Conservation (phyloP, 1,140 invertebrate species). For the Sminthurinus signatus region DNA sequence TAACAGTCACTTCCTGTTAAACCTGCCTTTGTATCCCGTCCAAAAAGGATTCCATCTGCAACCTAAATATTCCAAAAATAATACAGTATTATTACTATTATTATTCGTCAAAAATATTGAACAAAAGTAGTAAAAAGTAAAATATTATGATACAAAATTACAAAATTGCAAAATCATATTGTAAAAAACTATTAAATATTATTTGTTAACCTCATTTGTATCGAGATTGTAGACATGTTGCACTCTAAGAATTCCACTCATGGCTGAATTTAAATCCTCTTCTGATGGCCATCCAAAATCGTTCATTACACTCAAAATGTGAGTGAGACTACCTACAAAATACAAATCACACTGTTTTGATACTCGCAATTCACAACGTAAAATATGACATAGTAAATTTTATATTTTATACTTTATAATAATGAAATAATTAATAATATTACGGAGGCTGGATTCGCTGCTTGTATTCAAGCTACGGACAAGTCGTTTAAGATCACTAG, state of each 20-base stretch:
- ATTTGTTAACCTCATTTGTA: not conserved
- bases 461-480: not conserved
- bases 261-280: not conserved
- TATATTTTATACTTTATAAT: too few species aligned
- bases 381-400: not conserved
- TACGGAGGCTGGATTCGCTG: not conserved
- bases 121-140: not conserved
- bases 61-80: too few species aligned
- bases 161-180: too few species aligned
- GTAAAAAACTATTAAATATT: not conserved
- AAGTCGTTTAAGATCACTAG: not conserved
- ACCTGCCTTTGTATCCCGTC: not conserved
- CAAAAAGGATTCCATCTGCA: not conserved
- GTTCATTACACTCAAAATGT: not conserved
- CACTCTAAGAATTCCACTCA: constrained; percentile 2
- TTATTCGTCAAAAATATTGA: not conserved
- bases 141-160: too few species aligned
- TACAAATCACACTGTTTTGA: not conserved
- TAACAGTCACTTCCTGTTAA: constrained; percentile 1
- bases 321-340: not conserved
- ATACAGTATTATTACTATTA: too few species aligned
- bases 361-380: not conserved
- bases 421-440: not conserved
- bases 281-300: constrained; percentile 11
- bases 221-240: constrained; percentile 9